phyloP scores from a whole-genome alignment of 2,797 vertebrate genomes.

The Delichon dasypus region DNA sequence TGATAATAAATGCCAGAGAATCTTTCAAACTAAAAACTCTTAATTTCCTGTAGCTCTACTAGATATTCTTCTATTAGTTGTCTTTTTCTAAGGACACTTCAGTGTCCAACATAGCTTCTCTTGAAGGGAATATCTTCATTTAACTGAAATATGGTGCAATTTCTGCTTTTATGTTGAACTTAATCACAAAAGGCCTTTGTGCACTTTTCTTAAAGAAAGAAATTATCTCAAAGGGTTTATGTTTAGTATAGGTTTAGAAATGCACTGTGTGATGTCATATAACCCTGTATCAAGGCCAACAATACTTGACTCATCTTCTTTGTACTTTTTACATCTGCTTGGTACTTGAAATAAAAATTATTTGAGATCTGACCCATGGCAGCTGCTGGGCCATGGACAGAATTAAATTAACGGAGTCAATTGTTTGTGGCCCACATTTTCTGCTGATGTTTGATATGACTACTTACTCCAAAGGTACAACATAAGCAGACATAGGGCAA shows the following conservation, averaged over 20 bases:
- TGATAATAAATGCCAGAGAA: neutral
- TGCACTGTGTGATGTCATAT: neutral
- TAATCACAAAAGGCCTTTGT: neutral
- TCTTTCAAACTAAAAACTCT: neutral
- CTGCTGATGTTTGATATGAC: neutral
- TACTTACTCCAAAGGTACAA: neutral
- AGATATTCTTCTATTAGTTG: neutral
- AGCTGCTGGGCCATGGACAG: neutral
- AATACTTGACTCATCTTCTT: neutral
- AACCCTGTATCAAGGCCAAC: neutral
- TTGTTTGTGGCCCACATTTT: neutral
- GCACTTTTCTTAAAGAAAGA: neutral
- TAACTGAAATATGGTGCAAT: neutral
- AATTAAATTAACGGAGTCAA: neutral
- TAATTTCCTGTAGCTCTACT: neutral
- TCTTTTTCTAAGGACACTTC: neutral
- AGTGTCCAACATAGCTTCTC: neutral
- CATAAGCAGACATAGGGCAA: neutral
- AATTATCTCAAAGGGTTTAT: neutral
- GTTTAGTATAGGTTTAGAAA: neutral
- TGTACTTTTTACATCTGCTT: neutral
- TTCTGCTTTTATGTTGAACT: neutral
- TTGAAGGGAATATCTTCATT: neutral
- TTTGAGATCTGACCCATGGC: neutral
- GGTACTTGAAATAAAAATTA: neutral